Evolutionary conservation across 2,888 invertebrate species (phyloP).

Genomic region (Caenorhabditis sp.): DNA sequence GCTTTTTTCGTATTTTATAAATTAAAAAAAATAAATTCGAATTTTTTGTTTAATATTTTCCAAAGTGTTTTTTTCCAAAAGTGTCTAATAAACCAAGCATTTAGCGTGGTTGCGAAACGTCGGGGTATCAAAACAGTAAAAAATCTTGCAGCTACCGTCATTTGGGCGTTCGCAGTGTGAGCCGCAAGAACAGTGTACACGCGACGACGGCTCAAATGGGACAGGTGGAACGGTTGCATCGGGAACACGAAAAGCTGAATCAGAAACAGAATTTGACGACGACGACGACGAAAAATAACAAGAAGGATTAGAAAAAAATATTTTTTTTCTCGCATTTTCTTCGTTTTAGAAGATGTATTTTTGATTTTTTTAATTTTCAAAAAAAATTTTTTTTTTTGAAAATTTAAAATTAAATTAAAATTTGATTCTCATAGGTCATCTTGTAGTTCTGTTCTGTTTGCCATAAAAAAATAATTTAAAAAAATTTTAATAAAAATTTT

Average conservation of each 20-base stretch:
- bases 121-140: too few relatives aligned
- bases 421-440: too few relatives aligned
- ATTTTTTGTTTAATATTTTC: too few relatives aligned
- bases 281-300: constrained; percentile 17
- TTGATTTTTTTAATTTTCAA: not conserved
- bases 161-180: constrained; percentile 68
- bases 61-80: too few relatives aligned
- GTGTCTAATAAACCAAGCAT: too few relatives aligned
- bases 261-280: not conserved
- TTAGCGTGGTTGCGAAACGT: too few relatives aligned
- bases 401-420: too few relatives aligned
- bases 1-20: too few relatives aligned
- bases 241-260: constrained; percentile 55
- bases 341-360: constrained; percentile 35
- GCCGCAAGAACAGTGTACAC: constrained; percentile 58
- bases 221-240: constrained; percentile 52
- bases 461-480: not conserved
- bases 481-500: not conserved
- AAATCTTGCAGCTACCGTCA: constrained; percentile 66
- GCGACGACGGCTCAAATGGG: constrained; percentile 45
- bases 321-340: too few relatives aligned
- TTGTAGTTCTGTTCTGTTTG: not conserved
- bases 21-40: too few relatives aligned
- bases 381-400: too few relatives aligned
- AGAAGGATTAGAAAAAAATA: constrained; percentile 8